Evolutionary conservation across 2,888 invertebrate species (phyloP), one percentile per base, ranked within the genome.

Genomic region (Hedychridium roseum): DNA sequence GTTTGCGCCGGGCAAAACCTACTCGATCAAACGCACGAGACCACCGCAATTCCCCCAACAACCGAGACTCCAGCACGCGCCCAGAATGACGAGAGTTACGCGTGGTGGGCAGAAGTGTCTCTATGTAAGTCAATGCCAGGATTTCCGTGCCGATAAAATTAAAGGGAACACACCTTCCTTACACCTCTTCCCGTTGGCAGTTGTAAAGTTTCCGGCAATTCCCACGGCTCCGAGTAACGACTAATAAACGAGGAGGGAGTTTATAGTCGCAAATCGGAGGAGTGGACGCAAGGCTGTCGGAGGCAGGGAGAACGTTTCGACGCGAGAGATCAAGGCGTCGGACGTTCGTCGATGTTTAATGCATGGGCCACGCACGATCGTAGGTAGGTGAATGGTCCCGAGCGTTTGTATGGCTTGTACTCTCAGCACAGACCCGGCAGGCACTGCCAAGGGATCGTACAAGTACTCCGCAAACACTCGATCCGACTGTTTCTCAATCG

Each of bases 391-490:
- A 58, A 57, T 41, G 43, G 53, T 50, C 26, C n/a, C 34, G 34
- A 47, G n/a, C 51, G 46, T 62, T 54, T 62, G 43, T 52, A 53
- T 43, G 54, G 50, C 38, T 42, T n/a, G 50, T 52, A 36, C 51
- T 64, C 58, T 38, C 42, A 41, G 48, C 26, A 34, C 38, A 16
- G 37, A 50, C 28, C 46, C 40, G 30, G 38, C 16, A 12, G n/a
- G 51, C 41, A 44, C 45, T 38, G 15, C 36, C 27, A 50, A 57
- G 54, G 52, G 58, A 66, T 66, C 55, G 50, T 55, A 58, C 50
- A 61, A 71, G 70, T 67, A 71, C 68, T 69, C 45, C 35, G 71
- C 63, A 72, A 70, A 71, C 66, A 71, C 64, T 60, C 44, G 12
- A 49, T 27, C 38, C 51, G 57, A 57, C 58, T 66, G 62, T 66